phyloP scores from a whole-genome alignment of 2,797 vertebrate genomes.

The Sebastes taczanowskii region DNA sequence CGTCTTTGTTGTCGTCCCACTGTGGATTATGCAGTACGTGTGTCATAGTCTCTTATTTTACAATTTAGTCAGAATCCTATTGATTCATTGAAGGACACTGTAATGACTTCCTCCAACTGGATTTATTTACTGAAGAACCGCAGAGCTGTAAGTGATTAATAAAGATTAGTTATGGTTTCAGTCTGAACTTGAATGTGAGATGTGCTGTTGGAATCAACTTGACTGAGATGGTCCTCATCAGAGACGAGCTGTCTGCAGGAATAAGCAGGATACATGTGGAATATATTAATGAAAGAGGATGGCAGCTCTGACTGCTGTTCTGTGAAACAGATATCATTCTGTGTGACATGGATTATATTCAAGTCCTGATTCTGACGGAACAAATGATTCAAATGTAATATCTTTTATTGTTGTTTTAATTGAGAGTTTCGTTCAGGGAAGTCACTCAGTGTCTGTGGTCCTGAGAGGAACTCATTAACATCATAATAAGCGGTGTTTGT shows the following conservation, averaged over 20 bases:
- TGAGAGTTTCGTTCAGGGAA: neutral
- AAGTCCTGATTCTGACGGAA: neutral
- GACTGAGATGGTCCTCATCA: neutral
- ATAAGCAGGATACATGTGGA: neutral
- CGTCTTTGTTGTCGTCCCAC: neutral
- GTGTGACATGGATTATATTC: neutral
- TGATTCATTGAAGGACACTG: neutral
- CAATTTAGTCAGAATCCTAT: neutral
- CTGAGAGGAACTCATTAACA: neutral
- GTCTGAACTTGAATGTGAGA: neutral
- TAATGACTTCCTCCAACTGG: neutral
- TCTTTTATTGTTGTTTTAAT: neutral
- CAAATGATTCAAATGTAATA: neutral
- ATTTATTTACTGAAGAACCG: neutral
- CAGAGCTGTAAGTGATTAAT: neutral
- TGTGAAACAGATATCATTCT: neutral
- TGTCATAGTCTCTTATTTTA: neutral
- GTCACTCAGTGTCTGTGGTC: neutral
- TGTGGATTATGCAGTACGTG: neutral
- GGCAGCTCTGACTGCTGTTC: neutral
- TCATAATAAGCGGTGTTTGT: neutral
- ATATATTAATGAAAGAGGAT: neutral
- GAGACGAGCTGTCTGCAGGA: neutral
- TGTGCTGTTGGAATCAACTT: neutral
- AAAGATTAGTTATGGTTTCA: neutral